Base-by-base conservation (phyloP, 2,797 vertebrate species). In the Gallinago stenura region DNA sequence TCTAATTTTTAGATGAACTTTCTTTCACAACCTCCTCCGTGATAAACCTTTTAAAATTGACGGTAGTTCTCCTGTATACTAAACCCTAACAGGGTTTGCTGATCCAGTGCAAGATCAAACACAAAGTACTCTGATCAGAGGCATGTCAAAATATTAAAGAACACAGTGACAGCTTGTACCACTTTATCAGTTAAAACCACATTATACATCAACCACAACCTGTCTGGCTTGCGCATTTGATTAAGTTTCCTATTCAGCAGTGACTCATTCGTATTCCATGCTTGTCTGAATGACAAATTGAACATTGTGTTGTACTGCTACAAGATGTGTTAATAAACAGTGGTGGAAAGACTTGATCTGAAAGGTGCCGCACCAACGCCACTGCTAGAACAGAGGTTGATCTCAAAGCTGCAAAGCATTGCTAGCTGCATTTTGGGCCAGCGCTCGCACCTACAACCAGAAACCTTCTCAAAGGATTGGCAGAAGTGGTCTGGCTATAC, bases 71-170 rank as follows among this genome's bases (percentile, higher is more conserved):
- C 37, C 62, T 89, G 87, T 66, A 84, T 75, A 82, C 57, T 65
- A 46, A 89, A 90, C 69, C 72, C 92, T 89, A 97, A 89, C 79
- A 91, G 58, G 78, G 94, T 92, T 97, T 97, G 97, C 97, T 98
- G 97, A 97, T 97, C 97, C 98, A 98, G 97, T 98, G 97, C 98
- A 98, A 98, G 98, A 98, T 98, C 98, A 98, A 98, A 98, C 97
- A 97, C 96, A 94, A 96, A 95, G 93, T 96, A 96, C 93, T 95
- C 95, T 97, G 97, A 93, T 97, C 97, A 97, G 89, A 97, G 92
- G 97, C 95, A 92, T 96, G 91, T 95, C 89, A 95, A 96, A 89
- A 84, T 94, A 97, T 94, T 96, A 94, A 97, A 95, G 97, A 96
- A 97, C 96, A 97, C 70, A 48, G 21, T 89, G 96, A 94, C 96